Evolutionary conservation across 2,113 vertebrate species (phyloP).

Genomic region (Poecile atricapillus): DNA sequence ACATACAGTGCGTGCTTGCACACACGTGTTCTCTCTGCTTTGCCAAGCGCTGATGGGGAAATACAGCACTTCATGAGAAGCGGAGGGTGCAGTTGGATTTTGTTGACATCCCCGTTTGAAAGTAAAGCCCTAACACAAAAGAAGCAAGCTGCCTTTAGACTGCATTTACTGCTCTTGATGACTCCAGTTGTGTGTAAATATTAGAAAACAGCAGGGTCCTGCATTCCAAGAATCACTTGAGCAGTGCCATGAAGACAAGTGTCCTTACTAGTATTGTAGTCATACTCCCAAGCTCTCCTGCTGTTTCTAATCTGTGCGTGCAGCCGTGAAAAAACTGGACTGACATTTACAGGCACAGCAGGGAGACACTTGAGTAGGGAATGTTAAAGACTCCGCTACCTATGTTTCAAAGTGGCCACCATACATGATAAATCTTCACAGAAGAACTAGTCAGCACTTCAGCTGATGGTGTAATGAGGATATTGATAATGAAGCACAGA

Average conservation of each 20-base stretch:
- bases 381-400: conserved; percentile 90
- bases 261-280: conserved; percentile 94
- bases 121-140: conserved; percentile 72
- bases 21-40: background rate
- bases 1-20: background rate
- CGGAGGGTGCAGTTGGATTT: background rate
- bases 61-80: background rate
- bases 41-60: background rate
- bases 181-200: conserved; percentile 98
- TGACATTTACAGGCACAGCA: conserved; percentile 98
- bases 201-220: conserved; percentile 96
- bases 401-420: conserved; percentile 88
- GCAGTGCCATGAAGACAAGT: conserved; percentile 86
- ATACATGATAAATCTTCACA: conserved; percentile 80
- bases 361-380: conserved; percentile 91
- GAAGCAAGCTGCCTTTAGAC: conserved; percentile 73
- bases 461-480: conserved; percentile 67
- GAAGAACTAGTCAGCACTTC: conserved; percentile 66
- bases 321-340: conserved; percentile 98
- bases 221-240: conserved; percentile 89
- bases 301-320: conserved; percentile 98
- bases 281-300: conserved; percentile 84
- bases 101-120: conserved; percentile 67
- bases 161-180: conserved; percentile 82
- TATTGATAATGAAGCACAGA: conserved; percentile 69